phyloP scores from a whole-genome alignment of 2,888 invertebrate species.

The Andrena praecox region DNA sequence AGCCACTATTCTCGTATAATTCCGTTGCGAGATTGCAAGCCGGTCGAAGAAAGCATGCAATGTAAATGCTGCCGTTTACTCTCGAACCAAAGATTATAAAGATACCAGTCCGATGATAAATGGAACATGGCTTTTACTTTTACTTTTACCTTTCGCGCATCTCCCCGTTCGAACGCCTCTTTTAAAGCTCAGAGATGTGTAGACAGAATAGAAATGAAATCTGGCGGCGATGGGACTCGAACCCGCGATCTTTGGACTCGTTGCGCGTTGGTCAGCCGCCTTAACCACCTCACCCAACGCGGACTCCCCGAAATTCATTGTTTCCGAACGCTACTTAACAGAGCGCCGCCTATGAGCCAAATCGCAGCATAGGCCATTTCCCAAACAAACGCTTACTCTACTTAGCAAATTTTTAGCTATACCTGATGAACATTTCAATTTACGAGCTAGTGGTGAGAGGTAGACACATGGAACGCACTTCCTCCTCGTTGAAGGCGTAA shows the following conservation, averaged over 20 bases:
- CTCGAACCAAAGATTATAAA: not conserved
- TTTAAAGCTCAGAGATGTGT: too few species aligned
- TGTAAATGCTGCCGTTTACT: not conserved
- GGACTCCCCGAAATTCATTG: too few species aligned
- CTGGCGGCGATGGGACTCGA: too few species aligned
- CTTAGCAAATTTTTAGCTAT: slow-evolving; percentile 7
- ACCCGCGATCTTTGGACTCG: too few species aligned
- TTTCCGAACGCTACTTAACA: too few species aligned
- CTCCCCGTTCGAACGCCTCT: not conserved
- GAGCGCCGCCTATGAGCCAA: too few species aligned
- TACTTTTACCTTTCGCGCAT: not conserved
- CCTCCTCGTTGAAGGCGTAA: not conserved
- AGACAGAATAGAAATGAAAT: too few species aligned
- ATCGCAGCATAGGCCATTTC: too few species aligned
- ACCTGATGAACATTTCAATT: slow-evolving; percentile 71
- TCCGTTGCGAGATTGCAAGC: not conserved
- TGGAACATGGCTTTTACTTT: not conserved
- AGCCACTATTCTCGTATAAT: not conserved
- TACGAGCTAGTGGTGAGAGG: too few species aligned
- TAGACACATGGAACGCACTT: not conserved
- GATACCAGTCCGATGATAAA: not conserved
- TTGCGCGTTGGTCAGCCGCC: too few species aligned
- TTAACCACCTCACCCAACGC: too few species aligned
- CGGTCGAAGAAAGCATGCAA: not conserved
- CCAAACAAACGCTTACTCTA: too few species aligned